Evolutionary conservation across 2,113 vertebrate species (phyloP).

Genomic region (Hoplias malabaricus): DNA sequence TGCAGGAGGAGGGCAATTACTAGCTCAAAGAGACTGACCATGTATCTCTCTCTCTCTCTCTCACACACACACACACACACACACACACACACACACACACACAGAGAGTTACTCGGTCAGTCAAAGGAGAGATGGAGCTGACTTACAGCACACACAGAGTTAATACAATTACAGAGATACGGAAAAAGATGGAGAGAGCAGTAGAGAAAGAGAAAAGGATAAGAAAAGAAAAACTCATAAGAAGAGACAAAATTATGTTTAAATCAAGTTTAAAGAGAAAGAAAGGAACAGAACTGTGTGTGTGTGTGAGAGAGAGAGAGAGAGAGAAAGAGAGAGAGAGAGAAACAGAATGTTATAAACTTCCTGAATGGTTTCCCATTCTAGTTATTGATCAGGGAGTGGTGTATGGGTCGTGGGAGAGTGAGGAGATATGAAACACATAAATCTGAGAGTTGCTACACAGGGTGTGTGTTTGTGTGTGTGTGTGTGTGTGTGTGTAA

Average conservation of each 20-base stretch:
- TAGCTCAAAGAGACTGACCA: neutral
- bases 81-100: neutral
- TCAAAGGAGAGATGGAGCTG: conserved; percentile 99
- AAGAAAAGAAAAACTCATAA: no score
- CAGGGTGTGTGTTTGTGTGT: conserved; percentile 37
- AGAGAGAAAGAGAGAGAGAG: neutral
- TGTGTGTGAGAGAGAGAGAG: neutral
- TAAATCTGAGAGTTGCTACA: conserved; percentile 81
- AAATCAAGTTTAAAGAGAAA: no score
- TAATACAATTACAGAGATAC: conserved; percentile 85
- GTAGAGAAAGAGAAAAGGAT: neutral
- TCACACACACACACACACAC: conserved; percentile 4
- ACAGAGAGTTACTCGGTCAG: conserved; percentile 69
- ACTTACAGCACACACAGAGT: conserved; percentile 92
- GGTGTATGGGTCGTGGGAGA: conserved; percentile 87
- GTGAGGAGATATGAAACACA: conserved; percentile 80
- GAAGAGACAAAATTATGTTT: neutral
- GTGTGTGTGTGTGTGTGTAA: conserved; percentile 53
- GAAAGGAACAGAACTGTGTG: no score
- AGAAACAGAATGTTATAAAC: conserved; percentile 83
- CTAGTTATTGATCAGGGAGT: conserved; percentile 88
- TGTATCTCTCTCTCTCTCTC: conserved; percentile 63
- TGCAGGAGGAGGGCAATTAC: conserved; percentile 85
- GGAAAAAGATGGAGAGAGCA: neutral
- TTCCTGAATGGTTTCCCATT: conserved; percentile 90